phyloP scores from a whole-genome alignment of 2,888 invertebrate species.

The Scaptodrosophila latifasciaeformis region DNA sequence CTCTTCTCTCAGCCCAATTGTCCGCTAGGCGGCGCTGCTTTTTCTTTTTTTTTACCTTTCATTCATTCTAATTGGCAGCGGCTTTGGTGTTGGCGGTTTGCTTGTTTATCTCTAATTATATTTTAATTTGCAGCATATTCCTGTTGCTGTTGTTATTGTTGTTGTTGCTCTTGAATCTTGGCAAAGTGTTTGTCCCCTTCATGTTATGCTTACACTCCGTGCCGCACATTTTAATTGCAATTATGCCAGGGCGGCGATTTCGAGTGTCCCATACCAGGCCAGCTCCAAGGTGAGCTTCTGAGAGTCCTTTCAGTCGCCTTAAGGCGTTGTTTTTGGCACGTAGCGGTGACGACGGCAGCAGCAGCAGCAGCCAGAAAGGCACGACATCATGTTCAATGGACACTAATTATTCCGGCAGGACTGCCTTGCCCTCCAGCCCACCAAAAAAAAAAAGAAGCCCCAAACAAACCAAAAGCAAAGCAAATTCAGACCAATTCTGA shows the following conservation, averaged over 20 bases:
- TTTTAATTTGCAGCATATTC: constrained; percentile 60
- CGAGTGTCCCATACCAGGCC: no score
- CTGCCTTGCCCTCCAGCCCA: constrained; percentile 14
- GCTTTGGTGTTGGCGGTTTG: constrained; percentile 14
- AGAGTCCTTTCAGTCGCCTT: constrained; percentile 64
- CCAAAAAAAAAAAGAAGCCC: no score
- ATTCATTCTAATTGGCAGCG: constrained; percentile 42
- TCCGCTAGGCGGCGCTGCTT: constrained; percentile 55
- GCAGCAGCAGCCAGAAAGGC: neutral
- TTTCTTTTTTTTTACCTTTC: constrained; percentile 8
- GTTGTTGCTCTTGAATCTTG: constrained; percentile 30
- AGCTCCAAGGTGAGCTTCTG: neutral
- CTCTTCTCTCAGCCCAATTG: constrained; percentile 40
- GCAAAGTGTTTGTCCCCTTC: constrained; percentile 64
- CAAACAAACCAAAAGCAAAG: no score
- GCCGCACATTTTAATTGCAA: constrained; percentile 64
- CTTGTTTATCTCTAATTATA: constrained; percentile 70
- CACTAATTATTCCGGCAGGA: constrained; percentile 64
- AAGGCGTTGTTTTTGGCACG: constrained; percentile 51
- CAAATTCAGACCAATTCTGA: no score
- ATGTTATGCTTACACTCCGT: constrained; percentile 37
- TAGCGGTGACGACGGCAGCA: constrained; percentile 35
- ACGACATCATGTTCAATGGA: constrained; percentile 38
- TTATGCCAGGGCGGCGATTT: constrained; percentile 43
- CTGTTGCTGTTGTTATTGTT: constrained; percentile 22